Evolutionary conservation across 2,888 invertebrate species (phyloP), one percentile per base, ranked within the genome.

Genomic region (Troides aeacus): DNA sequence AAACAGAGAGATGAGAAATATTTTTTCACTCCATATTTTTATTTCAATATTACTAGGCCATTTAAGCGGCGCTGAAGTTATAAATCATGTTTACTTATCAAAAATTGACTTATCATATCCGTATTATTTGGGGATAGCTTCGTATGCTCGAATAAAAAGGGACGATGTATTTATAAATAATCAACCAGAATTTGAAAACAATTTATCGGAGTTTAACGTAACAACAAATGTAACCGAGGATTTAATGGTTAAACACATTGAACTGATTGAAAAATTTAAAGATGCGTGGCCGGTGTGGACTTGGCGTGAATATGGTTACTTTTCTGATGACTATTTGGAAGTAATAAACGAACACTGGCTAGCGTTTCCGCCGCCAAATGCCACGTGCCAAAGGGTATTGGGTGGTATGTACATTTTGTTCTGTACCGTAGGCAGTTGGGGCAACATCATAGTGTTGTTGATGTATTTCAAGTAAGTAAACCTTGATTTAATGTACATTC

Each of bases 341-440:
- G 82, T 93, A 72, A 95, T 96, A 72, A 95, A 96, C 85, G 89
- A 93, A 1, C 95, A 96, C 81, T 97, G 97, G 96, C 85, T 96
- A 74, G 86, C 93, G 75, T 96, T 95, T 81, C 91, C 93, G 36
- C 96, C 96, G 3, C 95, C 95, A 0, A 83, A 88, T 56, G 89
- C 91, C 63, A 78, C 82, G 36, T 85, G 93, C 62, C 95, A 95
- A 82, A 94, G 93, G 79, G 80, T 90, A 5, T 86, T 96, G 77
- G 96, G 94, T 2, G 82, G 88, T 21, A 77, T 95, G 65, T 96
- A 96, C 81, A 79, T 94, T 36, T 75, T 95, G 61, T 94, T 96
- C 77, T 92, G 95, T 79, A 84, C 93, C 2, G 84, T 94, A 56
- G 97, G 97, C n/a, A 90, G 94, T 72, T 89, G 93, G 81, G 96